Evolutionary conservation across 1,140 invertebrate genomes (phyloP), one percentile per base, ranked within the genome.

Genomic region (Drosophila melanica): DNA sequence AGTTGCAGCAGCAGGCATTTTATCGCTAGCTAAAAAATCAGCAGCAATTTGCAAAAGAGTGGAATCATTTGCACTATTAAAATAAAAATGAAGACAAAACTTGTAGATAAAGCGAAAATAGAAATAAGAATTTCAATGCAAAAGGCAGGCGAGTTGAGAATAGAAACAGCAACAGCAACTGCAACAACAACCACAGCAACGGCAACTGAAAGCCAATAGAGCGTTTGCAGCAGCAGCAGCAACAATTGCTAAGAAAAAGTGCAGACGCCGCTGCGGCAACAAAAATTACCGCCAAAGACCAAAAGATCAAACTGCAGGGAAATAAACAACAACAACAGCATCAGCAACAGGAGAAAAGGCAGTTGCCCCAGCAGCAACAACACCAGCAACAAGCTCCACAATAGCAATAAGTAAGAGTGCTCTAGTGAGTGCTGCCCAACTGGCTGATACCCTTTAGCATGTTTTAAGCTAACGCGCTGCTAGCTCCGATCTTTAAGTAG

Each of bases 41-140:
- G 55, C 68, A 67, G 74, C 69, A 76, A 76, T 76, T 76, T 76
- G 74, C 63, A 76, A 76, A 66, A 67, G 69, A 73, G 67, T 47
- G 51, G 63, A 72, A 76, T 76, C 74, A 76, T 76, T 76, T 76
- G 74, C 80, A 79, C 84, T 89, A 89, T 89, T 89, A 89, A 90
- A 89, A 89, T 89, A 89, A 89, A 89, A 89, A 89, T 90, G 85
- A 89, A 89, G 84, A 89, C 84, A 89, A 89, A 86, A 89, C 82
- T 87, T 78, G 63, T 42, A 77, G 81, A 85, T 85, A 85, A 85
- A 79, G 81, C 62, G 69, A 74, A 75, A 75, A 82, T 82, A 77
- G 60, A 70, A 77, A 65, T 77, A 68, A 81, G 66, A 75, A 80
- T 69, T 65, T 54, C 60, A 35, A 35, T 65, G 62, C 65, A 73